Evolutionary conservation across 2,797 vertebrate genomes (phyloP).

Genomic region (Argyrosomus regius): DNA sequence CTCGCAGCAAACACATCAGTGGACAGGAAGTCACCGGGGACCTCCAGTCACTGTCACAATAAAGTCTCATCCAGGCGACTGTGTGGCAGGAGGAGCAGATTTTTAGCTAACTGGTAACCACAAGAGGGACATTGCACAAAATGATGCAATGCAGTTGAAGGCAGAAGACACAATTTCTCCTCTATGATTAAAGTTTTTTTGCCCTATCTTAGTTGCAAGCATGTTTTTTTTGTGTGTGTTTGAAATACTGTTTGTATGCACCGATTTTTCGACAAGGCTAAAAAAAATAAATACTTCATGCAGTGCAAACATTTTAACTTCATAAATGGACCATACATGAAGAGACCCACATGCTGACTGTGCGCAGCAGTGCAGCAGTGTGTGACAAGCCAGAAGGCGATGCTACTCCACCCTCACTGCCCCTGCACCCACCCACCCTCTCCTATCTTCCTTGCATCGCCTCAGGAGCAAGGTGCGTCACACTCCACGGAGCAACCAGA

Average conservation of each 20-base stretch:
- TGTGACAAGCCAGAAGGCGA: conserved; percentile 48
- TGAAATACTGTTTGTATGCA: conserved; percentile 7
- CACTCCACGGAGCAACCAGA: conserved; percentile 69
- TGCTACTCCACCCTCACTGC: conserved; percentile 12
- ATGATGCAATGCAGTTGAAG: conserved; percentile 59
- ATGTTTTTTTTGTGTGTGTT: neutral
- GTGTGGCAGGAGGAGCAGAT: conserved; percentile 38
- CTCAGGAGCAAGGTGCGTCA: conserved; percentile 64
- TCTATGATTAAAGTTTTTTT: conserved; percentile 29
- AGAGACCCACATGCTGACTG: conserved; percentile 33
- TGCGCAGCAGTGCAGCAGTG: conserved; percentile 39
- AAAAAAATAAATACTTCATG: conserved; percentile 51
- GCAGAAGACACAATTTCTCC: conserved; percentile 13
- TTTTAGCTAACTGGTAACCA: conserved; percentile 40
- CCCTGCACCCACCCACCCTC: neutral
- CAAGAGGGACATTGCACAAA: conserved; percentile 39
- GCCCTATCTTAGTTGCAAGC: conserved; percentile 7
- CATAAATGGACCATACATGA: conserved; percentile 40
- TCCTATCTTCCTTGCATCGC: conserved; percentile 41
- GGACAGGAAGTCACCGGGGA: conserved; percentile 75
- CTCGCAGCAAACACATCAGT: conserved; percentile 73
- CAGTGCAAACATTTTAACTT: conserved; percentile 35
- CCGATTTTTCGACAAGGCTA: neutral
- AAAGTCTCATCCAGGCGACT: conserved; percentile 48
- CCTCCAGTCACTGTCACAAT: conserved; percentile 66